phyloP scores from a whole-genome alignment of 1,140 invertebrate species.

The Battus philenor region DNA sequence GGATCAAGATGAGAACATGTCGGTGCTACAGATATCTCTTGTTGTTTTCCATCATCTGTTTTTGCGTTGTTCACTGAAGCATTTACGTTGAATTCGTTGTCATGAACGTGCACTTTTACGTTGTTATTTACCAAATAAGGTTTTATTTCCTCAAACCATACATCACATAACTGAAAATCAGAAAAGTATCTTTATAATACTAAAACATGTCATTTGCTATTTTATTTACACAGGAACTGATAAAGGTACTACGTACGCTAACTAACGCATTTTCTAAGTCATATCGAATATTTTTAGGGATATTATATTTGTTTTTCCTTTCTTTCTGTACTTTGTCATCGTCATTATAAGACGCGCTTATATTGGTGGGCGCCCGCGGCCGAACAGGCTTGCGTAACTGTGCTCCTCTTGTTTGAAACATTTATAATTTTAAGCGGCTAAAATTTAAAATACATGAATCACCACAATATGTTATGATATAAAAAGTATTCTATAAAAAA shows the following conservation, averaged over 20 bases:
- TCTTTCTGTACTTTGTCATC: constrained; percentile 12
- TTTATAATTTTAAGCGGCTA: neutral
- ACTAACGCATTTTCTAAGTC: constrained; percentile 63
- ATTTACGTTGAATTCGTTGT: constrained; percentile 12
- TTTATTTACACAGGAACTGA: constrained; percentile 3
- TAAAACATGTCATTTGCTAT: no score
- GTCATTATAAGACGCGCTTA: neutral
- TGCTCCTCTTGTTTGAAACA: constrained; percentile 7
- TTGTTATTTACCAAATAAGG: constrained; percentile 60
- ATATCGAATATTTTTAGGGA: constrained; percentile 51
- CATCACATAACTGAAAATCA: constrained; percentile 56
- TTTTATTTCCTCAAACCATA: constrained; percentile 68
- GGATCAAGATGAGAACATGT: constrained; percentile 53
- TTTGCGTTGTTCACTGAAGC: neutral
- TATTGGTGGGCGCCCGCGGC: neutral
- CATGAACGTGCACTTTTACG: constrained; percentile 56
- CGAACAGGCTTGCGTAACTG: constrained; percentile 3
- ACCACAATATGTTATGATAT: neutral
- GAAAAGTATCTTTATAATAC: neutral
- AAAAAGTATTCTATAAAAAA: constrained; percentile 12
- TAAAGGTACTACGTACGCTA: constrained; percentile 32
- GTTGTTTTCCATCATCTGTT: neutral
- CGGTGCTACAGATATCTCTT: constrained; percentile 9
- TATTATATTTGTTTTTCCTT: constrained; percentile 36
- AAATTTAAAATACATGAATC: neutral